Evolutionary conservation across 2,797 vertebrate genomes (phyloP).

Genomic region (Ceryle rudis): DNA sequence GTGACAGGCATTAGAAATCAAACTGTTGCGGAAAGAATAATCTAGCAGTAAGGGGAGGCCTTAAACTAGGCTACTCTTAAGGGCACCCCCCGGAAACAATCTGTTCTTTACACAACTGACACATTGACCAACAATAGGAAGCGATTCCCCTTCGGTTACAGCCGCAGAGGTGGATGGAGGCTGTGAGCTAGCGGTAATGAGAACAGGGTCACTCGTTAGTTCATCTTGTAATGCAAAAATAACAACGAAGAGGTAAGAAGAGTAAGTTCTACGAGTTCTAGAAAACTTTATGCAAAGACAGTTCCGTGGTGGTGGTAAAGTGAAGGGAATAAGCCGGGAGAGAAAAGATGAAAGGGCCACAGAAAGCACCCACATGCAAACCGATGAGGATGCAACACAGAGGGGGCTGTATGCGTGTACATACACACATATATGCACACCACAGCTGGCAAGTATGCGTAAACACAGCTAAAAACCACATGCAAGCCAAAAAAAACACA

Average conservation of each 20-base stretch:
- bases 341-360: not conserved
- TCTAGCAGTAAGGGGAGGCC: not conserved
- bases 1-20: not conserved
- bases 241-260: not conserved
- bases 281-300: not conserved
- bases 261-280: not conserved
- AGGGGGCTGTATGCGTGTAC: too few species aligned
- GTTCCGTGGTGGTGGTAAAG: not conserved
- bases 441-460: not conserved
- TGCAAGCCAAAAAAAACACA: not conserved
- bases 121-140: not conserved
- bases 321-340: not conserved
- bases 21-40: constrained; percentile 8
- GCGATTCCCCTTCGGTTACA: not conserved
- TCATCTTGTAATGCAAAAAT: not conserved
- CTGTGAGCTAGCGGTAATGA: not conserved
- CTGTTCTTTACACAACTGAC: not conserved
- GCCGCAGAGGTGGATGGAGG: not conserved
- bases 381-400: not conserved
- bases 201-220: not conserved
- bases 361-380: not conserved
- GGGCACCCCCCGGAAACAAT: not conserved
- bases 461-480: constrained; percentile 34
- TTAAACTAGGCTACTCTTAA: not conserved
- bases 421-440: not conserved